A percentile compares a stretch with the other conserved stretches of the same genome.
phyloP scores from a whole-genome alignment of 1,140 invertebrate genomes.

The Papilio aristodemus region DNA sequence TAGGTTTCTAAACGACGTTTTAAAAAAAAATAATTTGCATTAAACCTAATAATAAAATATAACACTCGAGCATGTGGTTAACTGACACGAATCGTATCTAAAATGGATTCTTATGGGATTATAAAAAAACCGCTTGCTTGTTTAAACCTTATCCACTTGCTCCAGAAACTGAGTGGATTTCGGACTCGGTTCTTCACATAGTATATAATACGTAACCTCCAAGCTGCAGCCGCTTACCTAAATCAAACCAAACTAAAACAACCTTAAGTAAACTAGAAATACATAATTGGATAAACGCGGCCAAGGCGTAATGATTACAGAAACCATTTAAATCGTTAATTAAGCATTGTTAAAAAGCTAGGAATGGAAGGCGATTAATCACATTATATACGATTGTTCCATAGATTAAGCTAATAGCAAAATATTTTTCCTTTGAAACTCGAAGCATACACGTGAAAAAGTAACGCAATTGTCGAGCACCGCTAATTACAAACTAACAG shows the following conservation, averaged over 20 bases:
- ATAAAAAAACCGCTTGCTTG: too few species aligned
- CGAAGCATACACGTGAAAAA: not conserved
- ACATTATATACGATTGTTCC: constrained; percentile 44
- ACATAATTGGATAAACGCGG: constrained; percentile 15
- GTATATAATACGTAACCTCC: not conserved
- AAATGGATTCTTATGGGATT: too few species aligned
- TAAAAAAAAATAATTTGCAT: too few species aligned
- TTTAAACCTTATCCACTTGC: too few species aligned
- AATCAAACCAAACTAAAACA: constrained; percentile 7
- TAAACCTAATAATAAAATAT: too few species aligned
- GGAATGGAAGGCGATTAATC: constrained; percentile 49
- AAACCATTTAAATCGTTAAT: constrained; percentile 51
- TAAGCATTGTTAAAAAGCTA: constrained; percentile 51
- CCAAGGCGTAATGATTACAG: constrained; percentile 29
- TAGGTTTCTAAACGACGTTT: too few species aligned
- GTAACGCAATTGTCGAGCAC: constrained; percentile 3
- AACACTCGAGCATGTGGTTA: too few species aligned
- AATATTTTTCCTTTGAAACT: constrained; percentile 13
- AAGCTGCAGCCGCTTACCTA: not conserved
- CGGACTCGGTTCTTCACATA: too few species aligned
- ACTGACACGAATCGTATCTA: not conserved
- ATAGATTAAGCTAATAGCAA: constrained; percentile 13
- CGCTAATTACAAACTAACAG: constrained; percentile 3
- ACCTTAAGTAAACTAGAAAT: constrained; percentile 15
- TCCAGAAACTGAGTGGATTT: too few species aligned